Percentiles rank a stretch among this genome's conserved stretches.
phyloP scores from a whole-genome alignment of 2,113 vertebrate genomes.

The Lucifuga dentata region DNA sequence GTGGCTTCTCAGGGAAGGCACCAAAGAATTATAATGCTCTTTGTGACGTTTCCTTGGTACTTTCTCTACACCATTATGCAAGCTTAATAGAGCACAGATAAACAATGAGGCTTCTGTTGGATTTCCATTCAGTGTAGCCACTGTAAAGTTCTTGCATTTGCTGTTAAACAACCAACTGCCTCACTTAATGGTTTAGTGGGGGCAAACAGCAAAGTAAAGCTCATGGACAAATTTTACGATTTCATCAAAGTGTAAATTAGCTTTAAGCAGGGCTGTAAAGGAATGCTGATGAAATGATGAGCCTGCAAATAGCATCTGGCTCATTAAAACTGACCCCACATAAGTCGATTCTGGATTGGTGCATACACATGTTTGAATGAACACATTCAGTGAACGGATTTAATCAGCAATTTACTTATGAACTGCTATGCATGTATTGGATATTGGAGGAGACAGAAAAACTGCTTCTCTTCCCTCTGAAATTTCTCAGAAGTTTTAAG shows the following conservation, averaged over 20 bases:
- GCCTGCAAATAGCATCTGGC: slow-evolving; percentile 41
- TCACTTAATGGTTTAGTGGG: slow-evolving; percentile 38
- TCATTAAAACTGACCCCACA: slow-evolving; percentile 43
- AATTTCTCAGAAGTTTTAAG: too few relatives aligned
- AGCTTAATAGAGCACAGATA: slow-evolving; percentile 47
- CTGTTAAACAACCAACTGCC: slow-evolving; percentile 38
- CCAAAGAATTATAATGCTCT: slow-evolving; percentile 46
- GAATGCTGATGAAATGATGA: slow-evolving; percentile 30
- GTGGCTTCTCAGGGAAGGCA: slow-evolving; percentile 26
- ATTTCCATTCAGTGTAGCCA: slow-evolving; percentile 34
- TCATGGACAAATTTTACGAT: slow-evolving; percentile 44
- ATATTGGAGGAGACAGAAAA: not conserved
- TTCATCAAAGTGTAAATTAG: slow-evolving; percentile 50
- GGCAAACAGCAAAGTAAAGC: slow-evolving; percentile 44
- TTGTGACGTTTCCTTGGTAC: slow-evolving; percentile 42
- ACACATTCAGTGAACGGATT: slow-evolving; percentile 3
- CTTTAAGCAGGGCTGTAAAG: slow-evolving; percentile 41
- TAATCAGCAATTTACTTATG: slow-evolving; percentile 5
- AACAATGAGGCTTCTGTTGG: slow-evolving; percentile 50
- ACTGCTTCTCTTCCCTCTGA: not conserved
- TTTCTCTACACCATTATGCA: slow-evolving; percentile 55
- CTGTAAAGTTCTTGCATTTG: slow-evolving; percentile 45
- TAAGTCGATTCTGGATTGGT: not conserved
- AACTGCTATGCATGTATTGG: not conserved
- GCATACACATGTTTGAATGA: slow-evolving; percentile 1